Conservation (phyloP, 1,140 invertebrate genomes). For the Megathymus violae region DNA sequence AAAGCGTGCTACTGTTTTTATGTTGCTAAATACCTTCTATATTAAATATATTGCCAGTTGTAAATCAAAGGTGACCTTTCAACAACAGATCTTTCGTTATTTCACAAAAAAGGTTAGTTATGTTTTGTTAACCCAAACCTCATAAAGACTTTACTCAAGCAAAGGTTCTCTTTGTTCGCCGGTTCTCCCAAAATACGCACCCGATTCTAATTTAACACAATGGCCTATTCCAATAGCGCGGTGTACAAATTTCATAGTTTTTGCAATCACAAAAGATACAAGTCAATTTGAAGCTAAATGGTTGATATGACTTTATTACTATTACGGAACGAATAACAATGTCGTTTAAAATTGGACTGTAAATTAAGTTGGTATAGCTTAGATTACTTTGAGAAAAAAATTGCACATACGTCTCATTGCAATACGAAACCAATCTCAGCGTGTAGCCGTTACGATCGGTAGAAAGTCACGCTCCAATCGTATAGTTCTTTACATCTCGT, state of each 20-base stretch:
- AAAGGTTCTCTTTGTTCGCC: conserved; percentile 34
- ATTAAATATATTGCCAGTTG: conserved; percentile 5
- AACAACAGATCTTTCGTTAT: conserved; percentile 28
- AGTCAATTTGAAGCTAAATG: background rate
- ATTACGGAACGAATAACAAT: no score
- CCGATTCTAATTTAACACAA: conserved; percentile 2
- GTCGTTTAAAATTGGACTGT: background rate
- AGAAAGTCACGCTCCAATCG: conserved; percentile 32
- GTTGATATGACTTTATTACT: conserved; percentile 3
- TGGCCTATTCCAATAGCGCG: background rate
- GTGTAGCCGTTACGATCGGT: conserved; percentile 28
- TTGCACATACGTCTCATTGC: background rate
- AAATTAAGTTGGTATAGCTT: background rate
- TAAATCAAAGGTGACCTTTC: conserved; percentile 30
- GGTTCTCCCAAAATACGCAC: conserved; percentile 34
- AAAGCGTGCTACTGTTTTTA: background rate
- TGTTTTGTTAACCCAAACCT: conserved; percentile 33
- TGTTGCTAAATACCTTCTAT: background rate
- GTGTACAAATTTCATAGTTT: background rate
- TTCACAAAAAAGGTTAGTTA: conserved; percentile 36
- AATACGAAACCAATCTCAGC: conserved; percentile 10
- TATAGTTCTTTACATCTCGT: conserved; percentile 14
- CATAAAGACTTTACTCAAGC: conserved; percentile 28
- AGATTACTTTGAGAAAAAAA: background rate
- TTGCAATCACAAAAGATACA: background rate